phyloP scores from a whole-genome alignment of 2,797 vertebrate genomes.

The Triplophysa bombifrons region DNA sequence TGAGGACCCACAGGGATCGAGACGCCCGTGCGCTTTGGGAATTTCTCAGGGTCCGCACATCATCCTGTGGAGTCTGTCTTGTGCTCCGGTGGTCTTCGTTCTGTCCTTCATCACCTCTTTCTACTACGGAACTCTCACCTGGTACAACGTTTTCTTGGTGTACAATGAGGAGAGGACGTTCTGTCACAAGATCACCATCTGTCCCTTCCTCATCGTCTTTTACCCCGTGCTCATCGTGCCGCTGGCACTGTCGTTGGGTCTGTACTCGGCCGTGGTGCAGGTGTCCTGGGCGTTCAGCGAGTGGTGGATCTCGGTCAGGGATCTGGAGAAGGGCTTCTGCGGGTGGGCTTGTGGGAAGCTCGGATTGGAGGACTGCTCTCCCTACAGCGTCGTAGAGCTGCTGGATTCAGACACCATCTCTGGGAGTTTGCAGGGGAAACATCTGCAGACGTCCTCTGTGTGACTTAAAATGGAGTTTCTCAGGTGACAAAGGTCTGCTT shows the following conservation, averaged over 20 bases:
- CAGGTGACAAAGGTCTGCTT: not conserved
- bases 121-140: constrained; percentile 98
- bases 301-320: constrained; percentile 92
- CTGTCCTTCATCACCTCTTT: constrained; percentile 96
- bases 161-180: constrained; percentile 99
- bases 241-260: constrained; percentile 86
- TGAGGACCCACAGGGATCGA: constrained; percentile 71
- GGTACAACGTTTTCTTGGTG: constrained; percentile 98
- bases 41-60: constrained; percentile 89
- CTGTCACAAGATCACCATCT: constrained; percentile 97
- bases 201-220: constrained; percentile 96
- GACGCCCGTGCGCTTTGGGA: constrained; percentile 80
- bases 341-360: constrained; percentile 97
- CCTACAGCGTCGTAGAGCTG: constrained; percentile 95
- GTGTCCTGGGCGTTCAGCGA: constrained; percentile 93
- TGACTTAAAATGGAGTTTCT: constrained; percentile 65
- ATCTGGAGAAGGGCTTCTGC: constrained; percentile 98
- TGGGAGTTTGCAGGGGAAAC: constrained; percentile 87
- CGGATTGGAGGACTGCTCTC: constrained; percentile 95
- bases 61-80: constrained; percentile 91
- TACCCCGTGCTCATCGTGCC: constrained; percentile 96
- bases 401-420: constrained; percentile 94
- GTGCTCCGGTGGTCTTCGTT: constrained; percentile 89
- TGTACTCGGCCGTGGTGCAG: constrained; percentile 91
- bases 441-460: constrained; percentile 89